Evolutionary conservation across 30 jellyfish, hydroid and myxozoan genomes (phyloP).

Genomic region (Hydractinia echinata): DNA sequence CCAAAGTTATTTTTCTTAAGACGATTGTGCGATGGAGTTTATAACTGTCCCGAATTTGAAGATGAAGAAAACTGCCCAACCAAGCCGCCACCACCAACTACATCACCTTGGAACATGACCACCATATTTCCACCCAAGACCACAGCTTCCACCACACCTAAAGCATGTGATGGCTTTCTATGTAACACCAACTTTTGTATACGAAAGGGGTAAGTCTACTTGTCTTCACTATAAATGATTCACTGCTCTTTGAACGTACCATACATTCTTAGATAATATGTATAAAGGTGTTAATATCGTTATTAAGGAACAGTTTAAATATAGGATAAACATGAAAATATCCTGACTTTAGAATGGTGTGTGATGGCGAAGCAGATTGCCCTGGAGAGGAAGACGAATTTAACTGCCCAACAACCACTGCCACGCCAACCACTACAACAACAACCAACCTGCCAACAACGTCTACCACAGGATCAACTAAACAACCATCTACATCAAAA

Average conservation of each 20-base stretch:
- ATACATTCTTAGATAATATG: no score
- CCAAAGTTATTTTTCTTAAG: not conserved
- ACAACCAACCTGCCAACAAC: conserved; percentile 1
- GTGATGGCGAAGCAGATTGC: conserved; percentile 18
- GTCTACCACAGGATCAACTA: not conserved
- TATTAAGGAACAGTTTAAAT: no score
- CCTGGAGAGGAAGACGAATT: conserved; percentile 13
- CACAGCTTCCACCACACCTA: conserved; percentile 21
- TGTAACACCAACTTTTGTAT: conserved; percentile 10
- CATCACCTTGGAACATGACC: conserved; percentile 9
- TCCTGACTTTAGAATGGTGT: not conserved
- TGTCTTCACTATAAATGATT: not conserved
- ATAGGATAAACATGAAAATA: no score
- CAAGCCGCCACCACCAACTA: conserved; percentile 11
- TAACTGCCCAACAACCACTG: not conserved
- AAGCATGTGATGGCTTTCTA: conserved; percentile 19
- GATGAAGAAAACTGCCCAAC: conserved; percentile 73
- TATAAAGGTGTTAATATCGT: no score
- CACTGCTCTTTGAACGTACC: no score
- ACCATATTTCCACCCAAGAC: conserved; percentile 25
- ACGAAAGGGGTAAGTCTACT: conserved; percentile 2
- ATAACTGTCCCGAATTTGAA: conserved; percentile 52
- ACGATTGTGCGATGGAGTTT: conserved; percentile 57
- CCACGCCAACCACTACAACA: not conserved
- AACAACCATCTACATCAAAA: not conserved